Evolutionary conservation across 2,888 invertebrate species (phyloP), one percentile per base, ranked within the genome.

Genomic region (Conops quadrifasciatus): DNA sequence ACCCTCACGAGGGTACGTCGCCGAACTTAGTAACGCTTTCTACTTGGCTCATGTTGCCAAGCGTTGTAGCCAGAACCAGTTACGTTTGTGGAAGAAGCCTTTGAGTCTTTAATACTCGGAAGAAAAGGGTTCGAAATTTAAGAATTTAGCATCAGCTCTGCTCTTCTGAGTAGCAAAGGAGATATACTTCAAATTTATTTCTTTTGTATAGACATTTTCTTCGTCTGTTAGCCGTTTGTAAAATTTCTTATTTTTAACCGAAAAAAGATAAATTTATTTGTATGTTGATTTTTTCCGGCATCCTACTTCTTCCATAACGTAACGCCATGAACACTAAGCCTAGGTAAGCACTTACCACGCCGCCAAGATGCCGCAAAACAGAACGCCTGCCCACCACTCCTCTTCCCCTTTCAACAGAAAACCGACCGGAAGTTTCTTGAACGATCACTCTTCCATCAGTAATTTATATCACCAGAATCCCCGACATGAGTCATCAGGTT

Each of bases 381-480:
- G 13, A 49, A 1, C 49, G n/a, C 49, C 1, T 19, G 16, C 4
- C n/a, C 5, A 5, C 15, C 45, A 45, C 45, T 1, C 1, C 45
- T 16, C 13, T 19, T 49, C 49, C 49, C 16, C 45, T 36, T 36
- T 36, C 5, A 36, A 51, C 16, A 74, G 73, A 70, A 75, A 72
- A 60, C 60, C 70, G 2, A 62, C 72, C 19, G 73, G 73, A 49
- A 68, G 70, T 49, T 76, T 75, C 30, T 64, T 76, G 28, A 71
- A 47, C 51, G 76, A 75, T 47, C 16, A 49, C 13, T 72, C 2
- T 71, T 71, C 36, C 73, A 73, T 56, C 56, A 74, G 3, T n/a
- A 49, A 49, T 49, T n/a, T 49, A 49, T 49, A 49, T 16, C 73
- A 72, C 51, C 59, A 74, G 9, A 75, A 72, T 60, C 74, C 76